Evolutionary conservation across 2,797 vertebrate genomes (phyloP).

Genomic region (Rhynchotus rufescens): DNA sequence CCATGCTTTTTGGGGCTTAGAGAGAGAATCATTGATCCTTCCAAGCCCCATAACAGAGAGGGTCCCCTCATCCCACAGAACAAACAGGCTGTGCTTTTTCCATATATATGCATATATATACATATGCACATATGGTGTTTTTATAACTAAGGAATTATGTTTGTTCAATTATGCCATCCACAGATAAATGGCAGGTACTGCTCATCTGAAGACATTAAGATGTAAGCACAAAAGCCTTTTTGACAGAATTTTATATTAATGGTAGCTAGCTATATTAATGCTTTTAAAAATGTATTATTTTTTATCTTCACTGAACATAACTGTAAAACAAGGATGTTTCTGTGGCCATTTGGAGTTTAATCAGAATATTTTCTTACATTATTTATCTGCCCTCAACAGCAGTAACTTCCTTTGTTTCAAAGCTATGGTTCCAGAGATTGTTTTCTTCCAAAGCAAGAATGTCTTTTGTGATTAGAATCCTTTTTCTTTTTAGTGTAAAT

Average conservation of each 20-base stretch:
- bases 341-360: background rate
- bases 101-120: too few relatives aligned
- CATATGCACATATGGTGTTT: too few relatives aligned
- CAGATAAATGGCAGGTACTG: background rate
- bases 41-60: background rate
- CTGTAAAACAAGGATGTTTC: background rate
- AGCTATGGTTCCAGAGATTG: background rate
- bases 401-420: background rate
- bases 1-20: background rate
- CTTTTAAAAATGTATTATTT: background rate
- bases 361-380: background rate
- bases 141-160: background rate
- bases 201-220: background rate
- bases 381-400: background rate
- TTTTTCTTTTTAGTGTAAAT: background rate
- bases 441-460: background rate
- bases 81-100: background rate
- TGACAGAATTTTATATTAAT: background rate
- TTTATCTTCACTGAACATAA: background rate
- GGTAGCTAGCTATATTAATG: background rate
- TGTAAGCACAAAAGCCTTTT: background rate
- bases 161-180: background rate
- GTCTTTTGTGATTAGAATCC: background rate
- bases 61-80: background rate
- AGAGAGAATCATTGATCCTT: background rate